Evolutionary conservation across 2,888 invertebrate species (phyloP).

Genomic region (Cryptophagus acutangulus): DNA sequence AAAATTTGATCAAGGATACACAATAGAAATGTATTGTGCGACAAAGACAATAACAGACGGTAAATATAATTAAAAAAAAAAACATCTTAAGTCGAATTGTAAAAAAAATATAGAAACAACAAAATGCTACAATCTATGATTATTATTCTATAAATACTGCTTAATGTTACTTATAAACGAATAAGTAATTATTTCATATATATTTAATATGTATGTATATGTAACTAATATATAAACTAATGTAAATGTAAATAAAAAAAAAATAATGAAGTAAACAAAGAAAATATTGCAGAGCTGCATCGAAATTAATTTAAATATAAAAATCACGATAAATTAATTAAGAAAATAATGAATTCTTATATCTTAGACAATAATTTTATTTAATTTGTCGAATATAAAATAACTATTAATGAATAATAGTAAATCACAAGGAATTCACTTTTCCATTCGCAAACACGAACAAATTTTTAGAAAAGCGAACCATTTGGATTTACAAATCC

Average conservation of each 20-base stretch:
- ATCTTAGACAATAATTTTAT: too few species aligned
- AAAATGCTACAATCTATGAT: too few species aligned
- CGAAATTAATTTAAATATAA: neutral
- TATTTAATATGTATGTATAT: neutral
- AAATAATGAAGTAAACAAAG: neutral
- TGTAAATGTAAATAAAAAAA: slow-evolving; percentile 2
- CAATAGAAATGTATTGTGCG: slow-evolving; percentile 21
- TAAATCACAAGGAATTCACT: too few species aligned
- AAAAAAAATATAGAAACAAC: too few species aligned
- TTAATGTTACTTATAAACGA: slow-evolving; percentile 21
- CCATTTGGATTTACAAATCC: slow-evolving; percentile 62
- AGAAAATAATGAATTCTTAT: neutral
- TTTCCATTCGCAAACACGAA: too few species aligned
- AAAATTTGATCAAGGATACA: slow-evolving; percentile 18
- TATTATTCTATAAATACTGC: slow-evolving; percentile 24
- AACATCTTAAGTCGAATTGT: slow-evolving; percentile 14
- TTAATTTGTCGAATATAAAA: too few species aligned
- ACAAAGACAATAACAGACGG: slow-evolving; percentile 16
- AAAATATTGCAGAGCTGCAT: neutral
- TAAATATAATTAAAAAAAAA: slow-evolving; percentile 14
- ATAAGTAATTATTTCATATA: slow-evolving; percentile 10
- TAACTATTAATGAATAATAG: too few species aligned
- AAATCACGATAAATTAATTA: neutral
- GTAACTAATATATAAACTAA: neutral
- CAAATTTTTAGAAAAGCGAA: neutral